A percentile compares a stretch with the other conserved stretches of the same genome.
Evolutionary conservation across 2,797 vertebrate genomes (phyloP).

Genomic region (Apodemus agrarius): DNA sequence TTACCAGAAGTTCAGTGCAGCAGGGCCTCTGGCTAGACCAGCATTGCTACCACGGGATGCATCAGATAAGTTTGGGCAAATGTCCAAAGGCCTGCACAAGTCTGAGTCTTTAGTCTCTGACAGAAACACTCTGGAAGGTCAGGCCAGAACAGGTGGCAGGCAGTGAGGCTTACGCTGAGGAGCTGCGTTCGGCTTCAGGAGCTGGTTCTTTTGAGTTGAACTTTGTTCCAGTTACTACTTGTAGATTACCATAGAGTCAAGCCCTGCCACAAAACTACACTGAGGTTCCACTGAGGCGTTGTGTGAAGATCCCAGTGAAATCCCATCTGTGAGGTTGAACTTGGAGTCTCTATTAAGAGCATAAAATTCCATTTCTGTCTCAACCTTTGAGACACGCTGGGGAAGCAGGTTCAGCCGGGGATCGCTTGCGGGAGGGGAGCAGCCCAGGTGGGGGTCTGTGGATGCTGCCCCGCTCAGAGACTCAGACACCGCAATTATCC

Average conservation of each 20-base stretch:
- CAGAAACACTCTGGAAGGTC: background rate
- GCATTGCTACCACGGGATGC: background rate
- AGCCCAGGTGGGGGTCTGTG: background rate
- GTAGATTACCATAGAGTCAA: background rate
- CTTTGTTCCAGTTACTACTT: background rate
- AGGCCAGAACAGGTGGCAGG: background rate
- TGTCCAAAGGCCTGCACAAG: background rate
- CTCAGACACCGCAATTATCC: background rate
- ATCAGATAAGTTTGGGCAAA: background rate
- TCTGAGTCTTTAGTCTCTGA: background rate
- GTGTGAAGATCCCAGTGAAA: background rate
- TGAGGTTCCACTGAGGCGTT: background rate
- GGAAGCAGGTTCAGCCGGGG: background rate
- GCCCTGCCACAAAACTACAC: background rate
- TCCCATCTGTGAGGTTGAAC: background rate
- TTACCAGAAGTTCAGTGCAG: background rate
- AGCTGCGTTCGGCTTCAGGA: background rate
- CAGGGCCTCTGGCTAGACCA: rapidly evolving
- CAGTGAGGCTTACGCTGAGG: background rate
- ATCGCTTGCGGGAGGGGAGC: slow-evolving; percentile 11
- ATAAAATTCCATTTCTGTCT: background rate
- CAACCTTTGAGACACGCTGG: background rate
- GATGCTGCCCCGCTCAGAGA: background rate
- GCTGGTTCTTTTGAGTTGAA: background rate
- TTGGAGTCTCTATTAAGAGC: background rate